A percentile compares a stretch with the other conserved stretches of the same genome.
Conservation (phyloP, 2,797 vertebrate species). For the Gouania willdenowi region DNA sequence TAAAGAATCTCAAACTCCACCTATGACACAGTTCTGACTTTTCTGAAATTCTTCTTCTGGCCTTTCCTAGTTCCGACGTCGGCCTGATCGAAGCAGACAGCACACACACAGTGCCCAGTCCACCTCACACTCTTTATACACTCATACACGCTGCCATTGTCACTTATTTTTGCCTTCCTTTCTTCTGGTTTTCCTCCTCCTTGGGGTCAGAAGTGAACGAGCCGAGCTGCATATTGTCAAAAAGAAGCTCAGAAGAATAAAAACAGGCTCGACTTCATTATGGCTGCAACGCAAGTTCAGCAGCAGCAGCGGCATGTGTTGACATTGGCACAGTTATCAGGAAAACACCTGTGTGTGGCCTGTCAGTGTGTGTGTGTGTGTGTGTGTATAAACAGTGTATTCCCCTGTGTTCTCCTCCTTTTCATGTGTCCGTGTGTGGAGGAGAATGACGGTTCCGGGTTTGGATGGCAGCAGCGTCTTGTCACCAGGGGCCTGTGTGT, state of each 20-base stretch:
- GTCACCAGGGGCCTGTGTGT: slow-evolving; percentile 65
- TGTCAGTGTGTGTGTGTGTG: slow-evolving; percentile 49
- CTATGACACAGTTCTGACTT: too few relatives aligned
- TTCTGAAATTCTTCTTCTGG: too few relatives aligned
- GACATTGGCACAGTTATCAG: slow-evolving; percentile 66
- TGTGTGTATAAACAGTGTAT: slow-evolving; percentile 13
- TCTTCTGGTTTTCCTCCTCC: slow-evolving; percentile 27
- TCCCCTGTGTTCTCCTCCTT: slow-evolving; percentile 6
- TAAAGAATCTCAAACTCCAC: too few relatives aligned
- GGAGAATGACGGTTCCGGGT: slow-evolving; percentile 63
- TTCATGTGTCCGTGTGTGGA: slow-evolving; percentile 59
- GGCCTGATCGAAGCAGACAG: too few relatives aligned
- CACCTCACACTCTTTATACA: too few relatives aligned
- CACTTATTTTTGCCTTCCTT: slow-evolving; percentile 17
- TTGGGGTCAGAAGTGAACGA: slow-evolving; percentile 45
- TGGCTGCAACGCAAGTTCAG: slow-evolving; percentile 53
- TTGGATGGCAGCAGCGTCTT: slow-evolving; percentile 58
- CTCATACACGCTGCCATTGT: too few relatives aligned
- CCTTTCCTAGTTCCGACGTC: too few relatives aligned
- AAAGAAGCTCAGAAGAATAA: slow-evolving; percentile 46
- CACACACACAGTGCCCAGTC: too few relatives aligned
- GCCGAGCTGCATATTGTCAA: slow-evolving; percentile 62
- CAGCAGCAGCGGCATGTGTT: slow-evolving; percentile 54
- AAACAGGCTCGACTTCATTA: slow-evolving; percentile 56
- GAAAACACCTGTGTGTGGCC: slow-evolving; percentile 58